These are phyloP conservation scores for Aleiodes sp. DNA, from an alignment of 1,140 invertebrate genomes.

Conservation along the genomic window DNA sequence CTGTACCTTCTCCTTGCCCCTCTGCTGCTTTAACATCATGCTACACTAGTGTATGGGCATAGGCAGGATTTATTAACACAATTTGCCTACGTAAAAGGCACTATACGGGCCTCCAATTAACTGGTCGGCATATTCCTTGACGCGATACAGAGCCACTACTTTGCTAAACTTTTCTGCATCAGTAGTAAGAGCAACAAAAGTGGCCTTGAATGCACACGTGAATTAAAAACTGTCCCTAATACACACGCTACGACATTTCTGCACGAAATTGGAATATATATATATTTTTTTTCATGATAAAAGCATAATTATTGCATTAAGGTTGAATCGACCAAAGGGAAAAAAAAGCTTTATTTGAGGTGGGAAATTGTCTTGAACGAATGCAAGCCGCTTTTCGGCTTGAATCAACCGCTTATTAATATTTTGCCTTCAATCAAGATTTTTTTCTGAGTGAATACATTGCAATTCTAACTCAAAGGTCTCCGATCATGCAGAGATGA, in stretches of 20 bases:
- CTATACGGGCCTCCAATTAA: slow-evolving; percentile 42
- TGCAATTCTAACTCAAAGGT: too few relatives aligned
- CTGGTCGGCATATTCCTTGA: slow-evolving; percentile 37
- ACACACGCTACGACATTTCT: not conserved
- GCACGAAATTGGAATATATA: not conserved
- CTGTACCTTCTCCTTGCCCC: slow-evolving; percentile 6
- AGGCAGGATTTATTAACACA: slow-evolving; percentile 44
- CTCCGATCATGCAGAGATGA: not conserved
- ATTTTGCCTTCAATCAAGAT: too few relatives aligned
- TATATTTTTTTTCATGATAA: too few relatives aligned
- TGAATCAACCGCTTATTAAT: too few relatives aligned
- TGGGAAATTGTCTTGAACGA: too few relatives aligned
- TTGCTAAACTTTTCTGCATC: slow-evolving; percentile 20
- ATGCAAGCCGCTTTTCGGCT: too few relatives aligned
- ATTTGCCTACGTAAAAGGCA: slow-evolving; percentile 44
- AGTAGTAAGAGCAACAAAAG: slow-evolving; percentile 9
- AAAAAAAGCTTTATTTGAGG: too few relatives aligned
- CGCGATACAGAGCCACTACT: slow-evolving; percentile 26
- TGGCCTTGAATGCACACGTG: slow-evolving; percentile 1
- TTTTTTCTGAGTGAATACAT: too few relatives aligned
- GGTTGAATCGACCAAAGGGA: too few relatives aligned
- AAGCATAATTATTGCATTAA: too few relatives aligned
- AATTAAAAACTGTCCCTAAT: not conserved
- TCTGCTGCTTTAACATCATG: not conserved
- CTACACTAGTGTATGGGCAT: not conserved